A percentile compares a stretch with the other conserved stretches of the same genome.
These are phyloP conservation scores for Pantherophis guttatus DNA, from an alignment of 2,113 vertebrate species.

Conservation along the genomic window DNA sequence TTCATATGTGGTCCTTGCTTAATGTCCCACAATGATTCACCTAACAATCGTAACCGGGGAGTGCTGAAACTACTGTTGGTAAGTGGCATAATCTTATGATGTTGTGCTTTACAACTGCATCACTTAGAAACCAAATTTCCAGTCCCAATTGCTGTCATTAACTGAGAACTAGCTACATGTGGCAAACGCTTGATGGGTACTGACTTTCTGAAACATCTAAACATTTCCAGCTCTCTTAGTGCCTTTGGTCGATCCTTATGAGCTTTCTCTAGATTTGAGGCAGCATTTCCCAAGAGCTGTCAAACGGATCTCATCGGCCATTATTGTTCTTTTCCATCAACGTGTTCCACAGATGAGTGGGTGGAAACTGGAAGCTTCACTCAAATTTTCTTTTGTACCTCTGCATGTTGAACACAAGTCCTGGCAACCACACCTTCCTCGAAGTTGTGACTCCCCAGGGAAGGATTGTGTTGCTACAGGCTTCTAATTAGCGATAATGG, in stretches of 20 bases:
- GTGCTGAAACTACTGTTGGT: background rate
- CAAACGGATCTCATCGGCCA: slow-evolving; percentile 36
- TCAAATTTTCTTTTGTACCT: slow-evolving; percentile 39
- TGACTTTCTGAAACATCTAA: background rate
- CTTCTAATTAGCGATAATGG: slow-evolving; percentile 15
- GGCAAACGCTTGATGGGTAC: background rate
- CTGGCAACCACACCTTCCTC: slow-evolving; percentile 36
- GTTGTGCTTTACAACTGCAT: background rate
- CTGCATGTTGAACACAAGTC: slow-evolving; percentile 38
- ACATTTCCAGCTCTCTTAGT: slow-evolving; percentile 2
- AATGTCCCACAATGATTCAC: background rate
- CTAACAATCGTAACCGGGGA: background rate
- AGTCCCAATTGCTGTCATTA: background rate
- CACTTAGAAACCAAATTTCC: background rate
- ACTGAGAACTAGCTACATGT: background rate
- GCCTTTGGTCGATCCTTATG: slow-evolving; percentile 3
- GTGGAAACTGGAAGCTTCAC: slow-evolving; percentile 60
- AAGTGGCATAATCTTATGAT: background rate
- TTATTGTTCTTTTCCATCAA: slow-evolving; percentile 7
- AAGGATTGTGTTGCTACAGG: slow-evolving; percentile 33
- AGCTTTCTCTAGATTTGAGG: background rate
- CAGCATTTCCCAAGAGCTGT: slow-evolving; percentile 34
- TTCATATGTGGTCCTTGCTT: background rate
- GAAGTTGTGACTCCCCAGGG: slow-evolving; percentile 3
- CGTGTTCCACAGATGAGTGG: slow-evolving; percentile 47